These are phyloP conservation scores for Sicus ferrugineus DNA, from an alignment of 2,888 invertebrate species.

Conservation along the genomic window DNA sequence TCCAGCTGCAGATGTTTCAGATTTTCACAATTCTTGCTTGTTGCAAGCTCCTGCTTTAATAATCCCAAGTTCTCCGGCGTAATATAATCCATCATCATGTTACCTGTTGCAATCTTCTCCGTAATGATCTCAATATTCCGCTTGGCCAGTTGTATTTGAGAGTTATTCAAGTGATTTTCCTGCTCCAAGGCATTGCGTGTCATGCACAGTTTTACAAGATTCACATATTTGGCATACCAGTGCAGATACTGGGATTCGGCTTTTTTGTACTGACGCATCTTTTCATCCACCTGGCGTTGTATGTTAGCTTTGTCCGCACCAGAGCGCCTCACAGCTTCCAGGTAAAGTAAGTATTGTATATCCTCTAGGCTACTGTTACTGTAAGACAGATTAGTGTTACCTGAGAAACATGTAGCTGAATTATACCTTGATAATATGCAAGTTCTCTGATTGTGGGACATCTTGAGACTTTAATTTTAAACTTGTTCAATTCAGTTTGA, in stretches of 20 bases:
- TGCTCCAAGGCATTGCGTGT: slow-evolving; percentile 42
- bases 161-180: slow-evolving; percentile 33
- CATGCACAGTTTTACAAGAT: slow-evolving; percentile 43
- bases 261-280: slow-evolving; percentile 47
- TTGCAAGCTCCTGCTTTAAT: slow-evolving; percentile 38
- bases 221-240: slow-evolving; percentile 45
- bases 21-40: slow-evolving; percentile 36
- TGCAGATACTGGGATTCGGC: slow-evolving; percentile 49
- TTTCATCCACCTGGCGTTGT: slow-evolving; percentile 53
- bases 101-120: slow-evolving; percentile 41
- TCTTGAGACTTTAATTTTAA: too few species aligned
- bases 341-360: slow-evolving; percentile 50
- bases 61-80: slow-evolving; percentile 37
- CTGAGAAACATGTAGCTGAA: too few species aligned
- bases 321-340: slow-evolving; percentile 55
- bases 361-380: too few species aligned
- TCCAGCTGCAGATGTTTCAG: slow-evolving; percentile 39
- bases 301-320: slow-evolving; percentile 48
- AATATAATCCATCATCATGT: slow-evolving; percentile 45
- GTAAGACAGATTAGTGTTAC: too few species aligned
- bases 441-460: too few species aligned
- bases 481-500: too few species aligned
- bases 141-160: slow-evolving; percentile 1
- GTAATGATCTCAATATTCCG: slow-evolving; percentile 39
- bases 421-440: too few species aligned